A percentile compares a stretch with the other conserved stretches of the same genome.
Evolutionary conservation across 2,113 vertebrate species (phyloP).

Genomic region (Phyllostomus hastatus): DNA sequence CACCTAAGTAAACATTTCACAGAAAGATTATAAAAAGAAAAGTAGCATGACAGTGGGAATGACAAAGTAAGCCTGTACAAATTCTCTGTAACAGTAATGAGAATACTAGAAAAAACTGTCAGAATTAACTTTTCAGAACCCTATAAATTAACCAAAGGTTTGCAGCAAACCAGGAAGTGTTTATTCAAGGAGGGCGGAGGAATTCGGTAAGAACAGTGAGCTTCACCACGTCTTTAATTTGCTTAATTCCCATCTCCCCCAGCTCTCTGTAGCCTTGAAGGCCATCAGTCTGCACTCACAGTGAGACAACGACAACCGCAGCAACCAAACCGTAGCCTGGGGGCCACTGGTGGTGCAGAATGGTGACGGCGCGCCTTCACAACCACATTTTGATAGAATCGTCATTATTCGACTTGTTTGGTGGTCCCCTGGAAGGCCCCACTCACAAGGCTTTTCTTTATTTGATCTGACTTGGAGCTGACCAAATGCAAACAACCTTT

Average conservation of each 20-base stretch:
- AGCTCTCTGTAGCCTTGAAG: neutral
- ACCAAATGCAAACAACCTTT: neutral
- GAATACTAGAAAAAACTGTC: neutral
- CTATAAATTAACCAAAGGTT: neutral
- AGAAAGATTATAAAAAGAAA: slow-evolving; percentile 11
- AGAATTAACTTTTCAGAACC: neutral
- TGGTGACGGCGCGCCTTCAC: neutral
- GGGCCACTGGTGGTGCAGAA: neutral
- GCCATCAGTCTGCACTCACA: neutral
- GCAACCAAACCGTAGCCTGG: neutral
- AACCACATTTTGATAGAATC: neutral
- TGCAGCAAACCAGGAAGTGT: neutral
- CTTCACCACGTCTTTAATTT: neutral
- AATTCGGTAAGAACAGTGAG: neutral
- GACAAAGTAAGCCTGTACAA: neutral
- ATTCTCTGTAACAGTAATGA: neutral
- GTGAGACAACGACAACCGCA: neutral
- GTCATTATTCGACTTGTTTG: neutral
- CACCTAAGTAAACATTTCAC: neutral
- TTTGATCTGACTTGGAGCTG: neutral
- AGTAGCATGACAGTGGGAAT: neutral
- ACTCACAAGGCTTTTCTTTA: neutral
- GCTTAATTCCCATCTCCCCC: neutral
- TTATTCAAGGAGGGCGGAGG: slow-evolving; percentile 10
- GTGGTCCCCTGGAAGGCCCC: neutral